These are phyloP conservation scores for Athene noctua DNA, from an alignment of 2,113 vertebrate species.

Conservation along the genomic window DNA sequence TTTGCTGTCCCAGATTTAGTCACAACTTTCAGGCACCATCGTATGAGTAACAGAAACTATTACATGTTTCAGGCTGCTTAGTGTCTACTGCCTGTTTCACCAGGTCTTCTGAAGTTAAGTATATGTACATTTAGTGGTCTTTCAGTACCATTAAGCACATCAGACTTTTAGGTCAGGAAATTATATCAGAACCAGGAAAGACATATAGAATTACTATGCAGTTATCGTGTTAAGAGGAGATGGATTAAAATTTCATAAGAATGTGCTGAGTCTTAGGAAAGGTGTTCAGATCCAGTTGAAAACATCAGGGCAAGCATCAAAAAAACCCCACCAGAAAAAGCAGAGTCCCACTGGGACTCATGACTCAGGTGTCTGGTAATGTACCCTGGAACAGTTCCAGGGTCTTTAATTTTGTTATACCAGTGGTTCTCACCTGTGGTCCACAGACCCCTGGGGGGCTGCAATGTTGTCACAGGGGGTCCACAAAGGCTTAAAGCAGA, in stretches of 20 bases:
- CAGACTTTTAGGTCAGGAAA: not conserved
- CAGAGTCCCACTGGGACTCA: not conserved
- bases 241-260: not conserved
- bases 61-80: not conserved
- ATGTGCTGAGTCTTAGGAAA: not conserved
- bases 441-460: too few relatives aligned
- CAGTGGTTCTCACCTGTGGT: not conserved
- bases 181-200: not conserved
- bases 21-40: not conserved
- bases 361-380: not conserved
- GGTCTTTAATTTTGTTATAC: not conserved
- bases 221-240: not conserved
- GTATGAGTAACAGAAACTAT: not conserved
- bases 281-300: not conserved
- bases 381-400: not conserved
- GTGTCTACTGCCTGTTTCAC: not conserved
- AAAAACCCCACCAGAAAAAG: not conserved
- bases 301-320: not conserved
- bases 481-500: too few relatives aligned
- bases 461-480: too few relatives aligned
- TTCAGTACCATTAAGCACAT: not conserved
- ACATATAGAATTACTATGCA: not conserved
- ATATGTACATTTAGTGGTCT: not conserved
- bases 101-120: not conserved
- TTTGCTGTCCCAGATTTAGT: not conserved